Evolutionary conservation across 30 jellyfish, hydroid and myxozoan species (phyloP).

Genomic region (Aurelia aurita complex sp. Pacific): DNA sequence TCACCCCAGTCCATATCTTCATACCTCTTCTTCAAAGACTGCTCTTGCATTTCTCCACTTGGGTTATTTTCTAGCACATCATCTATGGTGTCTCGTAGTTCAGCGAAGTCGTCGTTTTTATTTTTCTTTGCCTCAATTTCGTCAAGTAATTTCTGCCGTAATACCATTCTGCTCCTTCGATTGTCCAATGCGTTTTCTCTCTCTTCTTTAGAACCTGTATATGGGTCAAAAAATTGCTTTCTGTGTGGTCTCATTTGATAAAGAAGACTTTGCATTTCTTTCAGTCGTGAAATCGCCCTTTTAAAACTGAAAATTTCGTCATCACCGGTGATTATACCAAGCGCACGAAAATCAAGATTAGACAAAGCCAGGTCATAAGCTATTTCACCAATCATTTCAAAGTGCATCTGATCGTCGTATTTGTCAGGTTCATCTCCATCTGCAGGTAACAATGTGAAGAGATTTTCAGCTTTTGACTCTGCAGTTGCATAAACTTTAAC

Average conservation of each 20-base stretch:
- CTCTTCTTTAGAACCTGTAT: slow-evolving; percentile 71
- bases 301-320: slow-evolving; percentile 85
- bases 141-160: slow-evolving; percentile 50
- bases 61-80: slow-evolving; percentile 9
- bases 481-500: slow-evolving; percentile 74
- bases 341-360: slow-evolving; percentile 53
- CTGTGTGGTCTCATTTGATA: slow-evolving; percentile 71
- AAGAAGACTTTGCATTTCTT: slow-evolving; percentile 75
- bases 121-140: slow-evolving; percentile 46
- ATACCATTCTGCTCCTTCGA: slow-evolving; percentile 63
- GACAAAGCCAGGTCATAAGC: slow-evolving; percentile 85
- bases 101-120: slow-evolving; percentile 14
- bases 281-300: slow-evolving; percentile 78
- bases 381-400: slow-evolving; percentile 90
- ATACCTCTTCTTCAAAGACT: slow-evolving; percentile 9
- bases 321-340: slow-evolving; percentile 80
- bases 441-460: slow-evolving; percentile 72
- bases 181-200: slow-evolving; percentile 51
- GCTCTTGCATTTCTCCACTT: slow-evolving; percentile 25
- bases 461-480: slow-evolving; percentile 73
- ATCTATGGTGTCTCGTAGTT: slow-evolving; percentile 36
- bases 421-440: slow-evolving; percentile 44
- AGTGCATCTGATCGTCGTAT: slow-evolving; percentile 78
- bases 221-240: slow-evolving; percentile 63
- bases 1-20: slow-evolving; percentile 93